A percentile compares a stretch with the other conserved stretches of the same genome.
Evolutionary conservation across 1,140 invertebrate genomes (phyloP).

Genomic region (Sinella curviseta): DNA sequence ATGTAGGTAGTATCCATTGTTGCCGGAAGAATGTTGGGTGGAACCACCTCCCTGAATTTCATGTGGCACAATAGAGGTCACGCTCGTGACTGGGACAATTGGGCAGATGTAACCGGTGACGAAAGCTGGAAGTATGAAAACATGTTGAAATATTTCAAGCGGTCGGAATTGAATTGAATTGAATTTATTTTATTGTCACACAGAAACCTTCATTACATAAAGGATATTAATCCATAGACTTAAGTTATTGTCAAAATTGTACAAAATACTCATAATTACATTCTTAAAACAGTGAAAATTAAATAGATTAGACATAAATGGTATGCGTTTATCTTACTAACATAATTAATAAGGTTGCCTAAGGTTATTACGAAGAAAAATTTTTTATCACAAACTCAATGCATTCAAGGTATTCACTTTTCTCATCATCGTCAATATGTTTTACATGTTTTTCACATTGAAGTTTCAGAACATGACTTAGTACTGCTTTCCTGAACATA

Average conservation of each 20-base stretch:
- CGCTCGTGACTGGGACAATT: slow-evolving; percentile 10
- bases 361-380: not conserved
- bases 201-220: too few species aligned
- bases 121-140: not conserved
- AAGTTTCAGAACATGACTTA: not conserved
- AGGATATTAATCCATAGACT: too few species aligned
- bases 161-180: too few species aligned
- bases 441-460: too few species aligned
- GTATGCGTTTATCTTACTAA: not conserved
- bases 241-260: not conserved
- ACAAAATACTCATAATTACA: not conserved
- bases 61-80: slow-evolving; percentile 10
- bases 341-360: not conserved
- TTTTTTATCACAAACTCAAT: not conserved
- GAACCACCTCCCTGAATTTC: not conserved
- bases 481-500: not conserved
- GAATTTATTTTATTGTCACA: too few species aligned
- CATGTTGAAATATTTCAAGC: not conserved
- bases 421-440: not conserved
- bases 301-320: too few species aligned
- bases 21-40: not conserved
- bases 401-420: not conserved
- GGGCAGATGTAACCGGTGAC: not conserved
- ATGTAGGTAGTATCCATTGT: not conserved
- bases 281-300: too few species aligned